Conservation (phyloP, 2,888 invertebrate species). For the Willowsia nigromaculata region DNA sequence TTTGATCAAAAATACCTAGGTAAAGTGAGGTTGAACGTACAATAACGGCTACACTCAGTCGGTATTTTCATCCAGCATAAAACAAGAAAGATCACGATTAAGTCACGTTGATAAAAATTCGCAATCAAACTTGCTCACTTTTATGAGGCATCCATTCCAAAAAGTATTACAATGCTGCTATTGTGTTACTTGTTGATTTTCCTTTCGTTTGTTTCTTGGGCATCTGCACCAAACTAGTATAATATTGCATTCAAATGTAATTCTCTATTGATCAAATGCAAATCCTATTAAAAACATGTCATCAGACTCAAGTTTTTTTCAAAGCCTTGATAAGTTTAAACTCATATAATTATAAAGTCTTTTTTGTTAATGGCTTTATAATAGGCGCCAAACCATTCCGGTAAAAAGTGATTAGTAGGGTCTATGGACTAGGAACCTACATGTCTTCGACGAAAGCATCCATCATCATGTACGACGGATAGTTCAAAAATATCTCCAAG, state of each 20-base stretch:
- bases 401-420: no score
- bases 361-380: no score
- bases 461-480: no score
- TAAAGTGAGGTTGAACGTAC: neutral
- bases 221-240: neutral
- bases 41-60: neutral
- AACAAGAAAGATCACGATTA: constrained; percentile 33
- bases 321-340: no score
- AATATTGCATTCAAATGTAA: neutral
- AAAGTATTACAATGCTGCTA: neutral
- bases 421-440: no score
- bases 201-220: neutral
- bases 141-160: neutral
- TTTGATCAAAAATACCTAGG: constrained; percentile 12
- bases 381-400: no score
- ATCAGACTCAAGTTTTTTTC: no score
- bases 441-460: no score
- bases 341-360: no score
- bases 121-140: constrained; percentile 10
- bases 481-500: no score
- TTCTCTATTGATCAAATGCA: neutral
- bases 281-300: neutral
- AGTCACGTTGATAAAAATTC: constrained; percentile 28
- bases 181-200: neutral
- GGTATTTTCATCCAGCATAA: constrained; percentile 24